These are phyloP conservation scores for Pantelozetes paolii DNA, from an alignment of 2,888 invertebrate genomes.

Conservation along the genomic window DNA sequence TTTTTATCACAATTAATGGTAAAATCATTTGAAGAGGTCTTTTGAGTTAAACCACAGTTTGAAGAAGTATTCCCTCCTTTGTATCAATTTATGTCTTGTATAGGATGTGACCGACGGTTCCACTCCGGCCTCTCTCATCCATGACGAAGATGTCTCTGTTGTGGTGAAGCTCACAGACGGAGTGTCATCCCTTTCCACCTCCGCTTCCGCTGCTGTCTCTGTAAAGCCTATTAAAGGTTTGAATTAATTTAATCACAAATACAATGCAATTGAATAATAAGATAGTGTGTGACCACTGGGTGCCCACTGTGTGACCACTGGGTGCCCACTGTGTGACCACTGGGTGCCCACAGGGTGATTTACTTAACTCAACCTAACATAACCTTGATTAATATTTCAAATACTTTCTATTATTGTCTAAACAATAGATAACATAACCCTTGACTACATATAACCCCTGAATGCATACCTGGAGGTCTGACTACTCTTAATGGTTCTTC, in stretches of 20 bases:
- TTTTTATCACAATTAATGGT: not conserved
- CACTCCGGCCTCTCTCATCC: slow-evolving; percentile 88
- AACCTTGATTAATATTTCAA: no score
- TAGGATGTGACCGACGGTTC: slow-evolving; percentile 87
- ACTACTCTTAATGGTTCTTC: slow-evolving; percentile 64
- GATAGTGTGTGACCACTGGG: no score
- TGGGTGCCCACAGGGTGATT: no score
- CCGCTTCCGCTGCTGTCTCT: slow-evolving; percentile 57
- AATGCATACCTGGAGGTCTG: slow-evolving; percentile 73
- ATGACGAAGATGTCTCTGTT: slow-evolving; percentile 86
- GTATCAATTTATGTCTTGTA: slow-evolving; percentile 74
- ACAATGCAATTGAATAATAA: not conserved
- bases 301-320: no score
- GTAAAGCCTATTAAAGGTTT: slow-evolving; percentile 35
- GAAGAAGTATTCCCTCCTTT: slow-evolving; percentile 92
- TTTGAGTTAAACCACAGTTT: slow-evolving; percentile 83
- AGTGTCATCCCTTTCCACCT: slow-evolving; percentile 61
- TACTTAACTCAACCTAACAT: no score
- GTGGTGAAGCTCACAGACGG: slow-evolving; percentile 72
- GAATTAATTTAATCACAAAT: not conserved
- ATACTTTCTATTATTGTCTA: no score
- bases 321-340: no score
- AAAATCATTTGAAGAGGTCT: slow-evolving; percentile 66
- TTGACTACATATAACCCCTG: no score
- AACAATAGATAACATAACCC: no score